Evolutionary conservation across 2,113 vertebrate species (phyloP).

Genomic region (Varanus salvator): DNA sequence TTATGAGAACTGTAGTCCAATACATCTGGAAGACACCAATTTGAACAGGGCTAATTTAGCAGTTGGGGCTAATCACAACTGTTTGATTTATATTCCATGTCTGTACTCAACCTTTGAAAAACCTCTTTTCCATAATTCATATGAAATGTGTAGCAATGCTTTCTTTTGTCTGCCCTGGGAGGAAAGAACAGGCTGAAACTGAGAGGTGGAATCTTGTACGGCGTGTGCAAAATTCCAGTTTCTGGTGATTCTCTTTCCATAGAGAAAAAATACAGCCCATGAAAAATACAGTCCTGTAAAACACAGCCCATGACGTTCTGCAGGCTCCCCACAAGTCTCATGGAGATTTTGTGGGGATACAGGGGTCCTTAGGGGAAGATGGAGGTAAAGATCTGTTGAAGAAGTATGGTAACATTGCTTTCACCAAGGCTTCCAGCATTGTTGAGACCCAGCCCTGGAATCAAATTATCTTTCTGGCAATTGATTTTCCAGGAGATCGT

Average conservation of each 20-base stretch:
- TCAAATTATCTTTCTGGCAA: neutral
- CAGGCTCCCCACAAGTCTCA: too few relatives aligned
- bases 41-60: neutral
- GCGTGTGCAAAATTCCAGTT: too few relatives aligned
- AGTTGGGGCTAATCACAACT: neutral
- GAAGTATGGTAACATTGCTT: too few relatives aligned
- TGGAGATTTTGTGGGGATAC: too few relatives aligned
- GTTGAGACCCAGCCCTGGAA: neutral
- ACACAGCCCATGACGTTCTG: neutral
- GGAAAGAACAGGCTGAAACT: too few relatives aligned
- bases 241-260: neutral
- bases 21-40: too few relatives aligned
- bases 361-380: too few relatives aligned
- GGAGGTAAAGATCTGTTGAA: too few relatives aligned
- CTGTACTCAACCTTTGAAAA: neutral
- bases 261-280: neutral
- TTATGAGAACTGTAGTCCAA: too few relatives aligned
- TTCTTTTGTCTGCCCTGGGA: neutral
- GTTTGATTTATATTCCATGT: neutral
- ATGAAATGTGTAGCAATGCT: neutral
- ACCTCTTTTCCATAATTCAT: neutral
- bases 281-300: neutral
- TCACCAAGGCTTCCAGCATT: too few relatives aligned
- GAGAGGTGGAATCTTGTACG: too few relatives aligned
- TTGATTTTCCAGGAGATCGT: conserved; percentile 5